Conservation (phyloP, 1,140 invertebrate species). For the Theocolax elegans region DNA sequence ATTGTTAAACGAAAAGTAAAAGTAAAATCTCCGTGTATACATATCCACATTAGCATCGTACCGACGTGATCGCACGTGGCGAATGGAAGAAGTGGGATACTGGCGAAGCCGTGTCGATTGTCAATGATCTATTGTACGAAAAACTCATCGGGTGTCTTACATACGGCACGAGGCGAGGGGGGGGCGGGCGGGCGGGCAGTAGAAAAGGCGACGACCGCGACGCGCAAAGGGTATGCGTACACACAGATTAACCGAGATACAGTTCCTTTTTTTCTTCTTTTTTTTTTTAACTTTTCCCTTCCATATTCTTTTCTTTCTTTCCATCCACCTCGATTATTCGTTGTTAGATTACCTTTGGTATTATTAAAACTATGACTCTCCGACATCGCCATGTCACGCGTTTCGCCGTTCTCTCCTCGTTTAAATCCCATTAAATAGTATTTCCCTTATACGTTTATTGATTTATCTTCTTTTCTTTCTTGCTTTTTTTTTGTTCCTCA, state of each 20-base stretch:
- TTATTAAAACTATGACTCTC: not conserved
- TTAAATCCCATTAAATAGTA: not conserved
- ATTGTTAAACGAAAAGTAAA: too few species aligned
- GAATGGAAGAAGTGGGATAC: not conserved
- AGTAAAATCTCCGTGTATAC: too few species aligned
- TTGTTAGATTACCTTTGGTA: conserved; percentile 5
- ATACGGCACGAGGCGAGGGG: not conserved
- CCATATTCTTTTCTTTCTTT: not conserved
- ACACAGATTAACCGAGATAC: not conserved
- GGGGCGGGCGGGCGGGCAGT: conserved; percentile 30
- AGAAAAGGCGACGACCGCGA: conserved; percentile 34
- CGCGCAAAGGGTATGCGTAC: not conserved
- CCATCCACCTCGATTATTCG: conserved; percentile 20
- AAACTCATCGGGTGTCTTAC: not conserved
- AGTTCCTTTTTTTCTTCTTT: not conserved
- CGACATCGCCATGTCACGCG: not conserved
- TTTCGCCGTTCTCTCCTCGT: not conserved
- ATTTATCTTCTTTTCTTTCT: not conserved
- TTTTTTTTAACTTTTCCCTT: not conserved
- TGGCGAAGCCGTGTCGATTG: conserved; percentile 35
- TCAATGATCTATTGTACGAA: conserved; percentile 36
- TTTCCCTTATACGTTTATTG: too few species aligned
- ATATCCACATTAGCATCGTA: too few species aligned
- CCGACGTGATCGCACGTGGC: too few species aligned
- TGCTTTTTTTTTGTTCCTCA: too few species aligned